These are phyloP conservation scores for Pseudopleuronectes americanus DNA, from an alignment of 2,797 vertebrate species.

Conservation along the genomic window DNA sequence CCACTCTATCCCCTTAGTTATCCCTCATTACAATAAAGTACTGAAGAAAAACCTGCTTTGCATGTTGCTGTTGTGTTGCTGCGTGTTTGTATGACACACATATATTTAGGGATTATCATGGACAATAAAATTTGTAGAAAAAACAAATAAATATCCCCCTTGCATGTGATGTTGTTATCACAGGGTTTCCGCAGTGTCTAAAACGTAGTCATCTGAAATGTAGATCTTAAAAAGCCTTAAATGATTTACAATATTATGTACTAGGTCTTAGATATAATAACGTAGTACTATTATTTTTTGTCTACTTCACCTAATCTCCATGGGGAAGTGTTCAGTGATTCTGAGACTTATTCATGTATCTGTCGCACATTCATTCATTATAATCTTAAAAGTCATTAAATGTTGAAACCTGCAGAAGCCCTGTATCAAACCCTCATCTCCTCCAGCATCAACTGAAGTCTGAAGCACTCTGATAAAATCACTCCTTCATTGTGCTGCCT, in stretches of 20 bases:
- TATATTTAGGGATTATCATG: slow-evolving; percentile 7
- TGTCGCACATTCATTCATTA: too few relatives aligned
- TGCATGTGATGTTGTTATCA: slow-evolving; percentile 40
- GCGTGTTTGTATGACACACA: slow-evolving; percentile 49
- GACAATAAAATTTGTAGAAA: neutral
- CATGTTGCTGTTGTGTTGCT: slow-evolving; percentile 62
- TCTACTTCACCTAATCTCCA: too few relatives aligned
- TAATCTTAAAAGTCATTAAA: too few relatives aligned
- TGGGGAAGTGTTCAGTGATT: too few relatives aligned
- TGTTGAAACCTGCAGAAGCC: too few relatives aligned
- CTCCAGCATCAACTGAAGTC: slow-evolving; percentile 28
- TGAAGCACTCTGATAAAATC: slow-evolving; percentile 32
- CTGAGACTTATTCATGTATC: too few relatives aligned
- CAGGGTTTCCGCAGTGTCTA: too few relatives aligned
- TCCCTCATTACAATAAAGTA: slow-evolving; percentile 15
- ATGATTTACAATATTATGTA: too few relatives aligned
- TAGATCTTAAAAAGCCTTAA: too few relatives aligned
- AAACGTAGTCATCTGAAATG: too few relatives aligned
- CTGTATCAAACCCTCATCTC: neutral
- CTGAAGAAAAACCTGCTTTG: slow-evolving; percentile 34
- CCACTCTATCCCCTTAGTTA: slow-evolving; percentile 48
- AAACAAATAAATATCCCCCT: slow-evolving; percentile 18
- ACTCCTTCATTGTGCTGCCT: slow-evolving; percentile 35
- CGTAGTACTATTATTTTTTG: too few relatives aligned
- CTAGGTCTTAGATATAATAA: too few relatives aligned